Evolutionary conservation across 2,888 invertebrate genomes (phyloP).

Genomic region (Noctua pronuba): DNA sequence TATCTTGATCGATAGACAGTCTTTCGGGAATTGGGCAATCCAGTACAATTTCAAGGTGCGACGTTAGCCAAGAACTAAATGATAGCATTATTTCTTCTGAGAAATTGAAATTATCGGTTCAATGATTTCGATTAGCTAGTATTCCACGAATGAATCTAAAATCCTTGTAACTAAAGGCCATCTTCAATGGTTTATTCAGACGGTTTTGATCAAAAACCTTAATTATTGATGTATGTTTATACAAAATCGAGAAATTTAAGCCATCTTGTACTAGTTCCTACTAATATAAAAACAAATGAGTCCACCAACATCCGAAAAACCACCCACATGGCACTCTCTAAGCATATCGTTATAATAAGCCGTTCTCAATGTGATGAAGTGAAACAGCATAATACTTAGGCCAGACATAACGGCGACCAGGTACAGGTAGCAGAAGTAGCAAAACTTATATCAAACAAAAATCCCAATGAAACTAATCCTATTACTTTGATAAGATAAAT

Average conservation of each 20-base stretch:
- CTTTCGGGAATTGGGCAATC: conserved; percentile 27
- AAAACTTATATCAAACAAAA: neutral
- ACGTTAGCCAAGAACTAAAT: neutral
- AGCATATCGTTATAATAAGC: no score
- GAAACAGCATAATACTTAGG: neutral
- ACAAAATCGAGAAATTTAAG: neutral
- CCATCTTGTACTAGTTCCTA: neutral
- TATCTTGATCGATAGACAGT: conserved; percentile 38
- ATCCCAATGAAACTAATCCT: neutral
- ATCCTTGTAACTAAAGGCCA: neutral
- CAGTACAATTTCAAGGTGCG: conserved; percentile 17
- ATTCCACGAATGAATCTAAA: neutral
- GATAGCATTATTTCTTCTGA: conserved; percentile 33
- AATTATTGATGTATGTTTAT: neutral
- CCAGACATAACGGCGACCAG: conserved; percentile 15
- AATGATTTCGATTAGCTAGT: conserved; percentile 7
- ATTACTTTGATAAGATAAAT: conserved; percentile 20
- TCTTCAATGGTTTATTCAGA: neutral
- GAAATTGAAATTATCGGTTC: conserved; percentile 22
- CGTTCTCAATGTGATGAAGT: neutral
- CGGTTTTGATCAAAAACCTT: neutral
- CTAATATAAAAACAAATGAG: neutral
- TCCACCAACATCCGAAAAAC: neutral
- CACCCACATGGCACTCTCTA: neutral
- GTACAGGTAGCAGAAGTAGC: neutral